Conservation (phyloP, 2,888 invertebrate species). For the Thecocarcelia acutangulata region DNA sequence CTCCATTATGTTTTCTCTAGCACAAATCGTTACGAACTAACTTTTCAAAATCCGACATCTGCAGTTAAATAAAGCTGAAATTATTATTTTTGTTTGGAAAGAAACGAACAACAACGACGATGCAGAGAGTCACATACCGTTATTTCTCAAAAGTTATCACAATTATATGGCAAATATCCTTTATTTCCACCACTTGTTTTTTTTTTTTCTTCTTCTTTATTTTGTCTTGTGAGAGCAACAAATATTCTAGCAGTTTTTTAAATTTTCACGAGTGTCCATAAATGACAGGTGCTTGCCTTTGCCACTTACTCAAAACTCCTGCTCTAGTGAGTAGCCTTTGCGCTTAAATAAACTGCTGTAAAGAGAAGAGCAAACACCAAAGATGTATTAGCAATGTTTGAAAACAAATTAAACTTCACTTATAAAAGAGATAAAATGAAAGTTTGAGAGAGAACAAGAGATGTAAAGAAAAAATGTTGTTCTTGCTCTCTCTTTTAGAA, state of each 20-base stretch:
- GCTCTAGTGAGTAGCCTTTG: slow-evolving; percentile 18
- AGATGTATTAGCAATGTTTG: neutral
- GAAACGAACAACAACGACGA: slow-evolving; percentile 35
- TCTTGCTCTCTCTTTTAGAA: neutral
- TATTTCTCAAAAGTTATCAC: slow-evolving; percentile 52
- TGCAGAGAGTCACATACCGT: slow-evolving; percentile 40
- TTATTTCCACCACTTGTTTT: slow-evolving; percentile 31
- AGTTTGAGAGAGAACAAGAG: neutral
- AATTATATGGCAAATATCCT: neutral
- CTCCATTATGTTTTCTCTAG: slow-evolving; percentile 47
- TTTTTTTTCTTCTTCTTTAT: too few relatives aligned
- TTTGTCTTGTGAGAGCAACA: neutral
- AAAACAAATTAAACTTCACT: neutral
- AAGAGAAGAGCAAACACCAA: slow-evolving; percentile 35
- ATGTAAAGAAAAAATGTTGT: neutral
- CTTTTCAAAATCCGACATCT: slow-evolving; percentile 38
- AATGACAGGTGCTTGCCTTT: slow-evolving; percentile 47
- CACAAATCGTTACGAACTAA: slow-evolving; percentile 66
- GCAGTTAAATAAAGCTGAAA: slow-evolving; percentile 60
- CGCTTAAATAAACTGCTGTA: slow-evolving; percentile 39
- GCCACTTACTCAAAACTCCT: neutral
- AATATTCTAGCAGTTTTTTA: slow-evolving; percentile 33
- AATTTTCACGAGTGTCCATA: neutral
- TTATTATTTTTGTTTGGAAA: neutral
- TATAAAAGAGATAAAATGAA: neutral